Evolutionary conservation across 64 coral and sea anemone species (phyloP), one percentile per base, ranked within the genome.

Genomic region (Trachythela sp.): DNA sequence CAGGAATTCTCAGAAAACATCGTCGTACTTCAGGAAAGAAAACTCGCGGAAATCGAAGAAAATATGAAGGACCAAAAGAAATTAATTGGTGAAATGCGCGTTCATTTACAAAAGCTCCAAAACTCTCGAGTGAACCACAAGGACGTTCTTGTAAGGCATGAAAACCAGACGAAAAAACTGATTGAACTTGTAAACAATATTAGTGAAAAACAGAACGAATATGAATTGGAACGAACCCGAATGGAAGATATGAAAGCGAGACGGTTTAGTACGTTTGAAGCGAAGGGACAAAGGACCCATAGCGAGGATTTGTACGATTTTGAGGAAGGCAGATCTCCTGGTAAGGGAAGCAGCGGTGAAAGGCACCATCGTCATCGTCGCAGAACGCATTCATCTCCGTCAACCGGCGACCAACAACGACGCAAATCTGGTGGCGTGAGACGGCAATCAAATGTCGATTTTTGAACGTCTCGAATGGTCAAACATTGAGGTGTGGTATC

Each of bases 71-170:
- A 80, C 20, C 75, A 80, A 35, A 80, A 80, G 75, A 80, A 80
- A 80, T 29, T 80, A 5, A 9, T 80, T 37, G 14, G 20, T 0
- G 75, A 80, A 37, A 17, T 80, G 35, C 75, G 75, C 13, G 37
- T 39, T 29, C 31, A 35, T 15, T 35, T 80, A 14, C 75, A 80
- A 39, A 80, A 15, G 4, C 75, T 80, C 35, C 75, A 80, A 80
- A 80, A 80, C 75, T 80, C 75, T 30, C 31, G 75, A 30, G 75
- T 80, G 15, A 80, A 80, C 33, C 75, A 80, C 37, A 80, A 80
- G 37, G 75, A 80, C 75, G 75, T 80, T 8, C 75, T 80, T 30
- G 20, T 80, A n/a, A 80, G 37, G 35, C 75, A 80, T 38, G 75
- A 80, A 39, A 80, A 80, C 75, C 75, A 80, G 35, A 34, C 37